Evolutionary conservation across 1,140 invertebrate species (phyloP), one percentile per base, ranked within the genome.

Genomic region (Lasaia peninsularis): DNA sequence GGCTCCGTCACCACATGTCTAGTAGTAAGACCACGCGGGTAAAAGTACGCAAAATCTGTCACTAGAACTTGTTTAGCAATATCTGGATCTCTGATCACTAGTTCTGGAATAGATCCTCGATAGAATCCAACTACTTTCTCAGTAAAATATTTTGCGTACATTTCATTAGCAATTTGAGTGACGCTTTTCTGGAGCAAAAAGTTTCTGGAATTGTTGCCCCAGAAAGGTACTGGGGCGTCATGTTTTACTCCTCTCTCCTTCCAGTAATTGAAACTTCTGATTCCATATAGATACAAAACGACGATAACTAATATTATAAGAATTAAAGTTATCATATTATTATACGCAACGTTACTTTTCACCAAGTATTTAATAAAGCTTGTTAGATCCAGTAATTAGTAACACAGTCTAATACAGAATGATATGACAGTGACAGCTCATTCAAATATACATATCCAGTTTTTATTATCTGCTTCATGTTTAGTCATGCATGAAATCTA

Each of bases 21-120:
- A 2, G 49, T 11, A 0, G 21, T 60, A 7, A 77, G 20, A 0
- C 77, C 77, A 2, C 77, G 62, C 0, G 67, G 52, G 54, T 77
- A 67, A 63, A 93, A 93, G 61, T 88, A 72, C 2, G 88, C 31
- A 59, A 92, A 93, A 67, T 93, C 90, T 53, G 89, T 90, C 0
- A 91, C 74, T 1, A 92, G 63, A 51, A 93, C 89, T 8, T 69
- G 56, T 58, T 91, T 91, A 0, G 90, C 82, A 1, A 93, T 57
- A 10, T 91, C 88, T 2, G 91, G 89, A 71, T 93, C 91, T 2
- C 88, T 71, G 0, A 92, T 68, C 0, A 92, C 67, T 5, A 92
- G 67, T 12, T 78, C 76, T 0, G 92, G 91, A 11, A 62, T 51
- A 11, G 50, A 40, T n/a, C 56, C 60, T 6, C 65, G 52, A 52